A percentile compares a stretch with the other conserved stretches of the same genome.
These are phyloP conservation scores for Cryptocheilus praepositus DNA, from an alignment of 2,888 invertebrate genomes.

Conservation along the genomic window DNA sequence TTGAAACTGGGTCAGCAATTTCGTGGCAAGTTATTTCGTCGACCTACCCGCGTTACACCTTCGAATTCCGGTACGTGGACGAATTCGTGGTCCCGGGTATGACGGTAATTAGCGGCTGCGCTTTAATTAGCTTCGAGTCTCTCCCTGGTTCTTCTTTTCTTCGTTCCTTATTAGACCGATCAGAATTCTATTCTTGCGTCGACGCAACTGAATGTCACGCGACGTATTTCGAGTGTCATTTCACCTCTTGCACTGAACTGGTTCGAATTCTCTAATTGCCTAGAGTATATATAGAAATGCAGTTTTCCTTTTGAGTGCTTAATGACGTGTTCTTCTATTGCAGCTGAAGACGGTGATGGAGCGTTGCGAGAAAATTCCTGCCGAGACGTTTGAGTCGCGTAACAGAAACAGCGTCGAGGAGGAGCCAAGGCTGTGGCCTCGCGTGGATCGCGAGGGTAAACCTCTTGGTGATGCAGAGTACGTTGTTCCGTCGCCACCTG, in stretches of 20 bases:
- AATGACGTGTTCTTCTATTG: conserved; percentile 49
- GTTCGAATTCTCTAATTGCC: too few species aligned
- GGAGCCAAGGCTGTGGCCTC: conserved; percentile 75
- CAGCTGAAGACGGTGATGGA: conserved; percentile 84
- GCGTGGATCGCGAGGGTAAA: conserved; percentile 81
- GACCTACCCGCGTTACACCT: conserved; percentile 17
- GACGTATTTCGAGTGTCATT: too few species aligned
- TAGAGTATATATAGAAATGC: too few species aligned
- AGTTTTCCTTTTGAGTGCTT: too few species aligned
- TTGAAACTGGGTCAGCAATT: conserved; percentile 50
- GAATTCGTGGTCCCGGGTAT: not conserved
- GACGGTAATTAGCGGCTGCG: too few species aligned
- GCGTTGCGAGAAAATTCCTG: conserved; percentile 80
- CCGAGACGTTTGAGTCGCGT: conserved; percentile 78
- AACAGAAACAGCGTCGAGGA: conserved; percentile 69
- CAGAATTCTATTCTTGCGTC: too few species aligned
- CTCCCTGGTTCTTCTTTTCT: too few species aligned
- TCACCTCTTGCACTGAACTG: too few species aligned
- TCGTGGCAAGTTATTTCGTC: conserved; percentile 27
- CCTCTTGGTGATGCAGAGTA: conserved; percentile 80
- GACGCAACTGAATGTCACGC: too few species aligned
- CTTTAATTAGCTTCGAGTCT: too few species aligned
- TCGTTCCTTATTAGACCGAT: too few species aligned
- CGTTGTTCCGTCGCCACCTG: conserved; percentile 83
- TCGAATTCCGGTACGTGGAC: conserved; percentile 21